phyloP scores from a whole-genome alignment of 2,797 vertebrate species.

The Anomalospiza imberbis region DNA sequence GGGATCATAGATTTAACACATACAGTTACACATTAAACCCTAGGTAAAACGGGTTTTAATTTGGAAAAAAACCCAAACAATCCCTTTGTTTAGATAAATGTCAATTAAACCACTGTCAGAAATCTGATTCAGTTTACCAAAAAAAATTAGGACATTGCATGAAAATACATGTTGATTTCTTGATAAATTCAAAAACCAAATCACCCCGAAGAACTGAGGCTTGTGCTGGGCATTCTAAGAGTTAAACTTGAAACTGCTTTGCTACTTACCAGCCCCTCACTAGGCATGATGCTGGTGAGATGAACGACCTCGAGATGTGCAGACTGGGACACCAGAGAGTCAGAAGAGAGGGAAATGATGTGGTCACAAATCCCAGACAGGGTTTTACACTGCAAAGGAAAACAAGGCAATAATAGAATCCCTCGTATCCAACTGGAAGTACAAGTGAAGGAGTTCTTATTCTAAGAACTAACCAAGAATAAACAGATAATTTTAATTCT shows the following conservation, averaged over 20 bases:
- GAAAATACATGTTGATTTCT: neutral
- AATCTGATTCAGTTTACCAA: neutral
- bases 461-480: neutral
- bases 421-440: neutral
- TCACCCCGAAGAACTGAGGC: neutral
- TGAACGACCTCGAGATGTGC: conserved; percentile 87
- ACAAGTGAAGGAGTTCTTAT: neutral
- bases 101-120: neutral
- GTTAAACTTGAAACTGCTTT: neutral
- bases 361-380: conserved; percentile 92
- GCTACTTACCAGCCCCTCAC: conserved; percentile 84
- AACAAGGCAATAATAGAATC: neutral
- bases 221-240: neutral
- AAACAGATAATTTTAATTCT: neutral
- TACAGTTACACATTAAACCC: neutral
- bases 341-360: conserved; percentile 90
- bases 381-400: conserved; percentile 85
- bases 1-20: neutral
- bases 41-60: neutral
- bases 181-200: neutral
- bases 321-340: conserved; percentile 87
- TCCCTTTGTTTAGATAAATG: neutral
- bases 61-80: fast-evolving
- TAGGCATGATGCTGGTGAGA: conserved; percentile 86
- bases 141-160: neutral